Percentiles rank a stretch among this genome's conserved stretches.
Conservation (phyloP, 2,113 vertebrate genomes). For the Tyrannus savana region DNA sequence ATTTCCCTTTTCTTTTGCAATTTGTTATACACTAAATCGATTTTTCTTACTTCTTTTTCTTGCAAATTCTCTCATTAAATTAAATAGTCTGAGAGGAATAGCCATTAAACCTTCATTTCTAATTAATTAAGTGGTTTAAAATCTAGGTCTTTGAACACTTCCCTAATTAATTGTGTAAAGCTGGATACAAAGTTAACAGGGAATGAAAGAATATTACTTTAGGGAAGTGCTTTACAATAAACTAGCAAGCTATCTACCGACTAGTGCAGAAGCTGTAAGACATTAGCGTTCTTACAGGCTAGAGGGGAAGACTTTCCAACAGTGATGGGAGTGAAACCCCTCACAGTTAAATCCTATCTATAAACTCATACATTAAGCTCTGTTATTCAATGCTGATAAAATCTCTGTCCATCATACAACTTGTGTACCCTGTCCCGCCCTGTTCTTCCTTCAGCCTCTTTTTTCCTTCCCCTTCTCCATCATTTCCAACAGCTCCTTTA, state of each 20-base stretch:
- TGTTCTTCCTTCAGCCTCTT: not conserved
- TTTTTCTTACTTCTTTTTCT: constrained; percentile 71
- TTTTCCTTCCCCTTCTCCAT: not conserved
- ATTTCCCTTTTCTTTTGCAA: constrained; percentile 34
- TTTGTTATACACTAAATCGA: constrained; percentile 66
- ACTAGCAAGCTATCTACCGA: not conserved
- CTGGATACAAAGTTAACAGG: constrained; percentile 71
- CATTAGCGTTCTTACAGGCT: not conserved
- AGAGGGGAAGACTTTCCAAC: not conserved
- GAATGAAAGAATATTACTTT: constrained; percentile 53
- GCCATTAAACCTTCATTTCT: constrained; percentile 74
- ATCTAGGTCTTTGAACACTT: constrained; percentile 71
- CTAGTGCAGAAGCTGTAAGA: not conserved
- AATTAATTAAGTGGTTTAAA: constrained; percentile 78
- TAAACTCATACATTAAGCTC: not conserved
- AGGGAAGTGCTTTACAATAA: constrained; percentile 21
- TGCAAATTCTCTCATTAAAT: constrained; percentile 72
- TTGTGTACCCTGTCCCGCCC: not conserved
- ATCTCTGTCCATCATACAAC: not conserved
- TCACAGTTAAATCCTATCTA: not conserved
- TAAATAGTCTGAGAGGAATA: constrained; percentile 73
- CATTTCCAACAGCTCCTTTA: not conserved
- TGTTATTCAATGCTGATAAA: not conserved
- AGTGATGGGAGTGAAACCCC: not conserved
- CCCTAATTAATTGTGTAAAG: constrained; percentile 77